A percentile compares a stretch with the other conserved stretches of the same genome.
phyloP scores from a whole-genome alignment of 2,113 vertebrate species.

The Typhlomys cinereus region DNA sequence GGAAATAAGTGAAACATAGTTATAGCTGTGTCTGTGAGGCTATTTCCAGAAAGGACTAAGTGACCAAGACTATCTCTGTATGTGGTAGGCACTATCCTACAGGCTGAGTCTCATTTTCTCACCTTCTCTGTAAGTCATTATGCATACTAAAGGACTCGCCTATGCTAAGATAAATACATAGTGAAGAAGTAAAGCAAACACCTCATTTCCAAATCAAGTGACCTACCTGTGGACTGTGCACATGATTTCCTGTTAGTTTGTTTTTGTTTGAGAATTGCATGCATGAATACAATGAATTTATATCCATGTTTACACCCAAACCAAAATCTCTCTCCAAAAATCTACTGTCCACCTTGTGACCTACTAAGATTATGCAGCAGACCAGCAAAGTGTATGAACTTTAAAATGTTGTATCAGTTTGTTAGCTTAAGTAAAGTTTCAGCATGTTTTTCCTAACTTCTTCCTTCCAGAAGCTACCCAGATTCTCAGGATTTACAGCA shows the following conservation, averaged over 20 bases:
- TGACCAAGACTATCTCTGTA: neutral
- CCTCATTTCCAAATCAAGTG: slow-evolving; percentile 2
- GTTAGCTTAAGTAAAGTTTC: no score
- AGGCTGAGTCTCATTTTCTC: neutral
- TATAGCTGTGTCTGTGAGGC: neutral
- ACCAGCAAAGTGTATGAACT: neutral
- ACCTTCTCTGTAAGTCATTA: neutral
- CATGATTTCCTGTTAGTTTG: slow-evolving; percentile 36
- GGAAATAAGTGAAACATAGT: neutral
- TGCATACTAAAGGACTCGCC: neutral
- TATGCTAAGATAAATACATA: slow-evolving; percentile 2
- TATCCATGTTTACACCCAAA: slow-evolving; percentile 11
- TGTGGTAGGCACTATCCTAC: neutral
- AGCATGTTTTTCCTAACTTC: no score
- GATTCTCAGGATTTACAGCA: neutral
- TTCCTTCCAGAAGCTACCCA: no score
- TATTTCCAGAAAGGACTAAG: neutral
- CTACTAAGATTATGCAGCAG: neutral
- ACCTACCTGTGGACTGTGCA: neutral
- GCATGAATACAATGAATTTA: neutral
- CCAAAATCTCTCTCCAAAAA: neutral
- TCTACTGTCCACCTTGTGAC: neutral
- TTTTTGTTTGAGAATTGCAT: no score
- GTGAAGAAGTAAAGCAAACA: neutral
- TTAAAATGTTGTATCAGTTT: neutral